phyloP scores from a whole-genome alignment of 2,888 invertebrate species.

The Tigriopus californicus region DNA sequence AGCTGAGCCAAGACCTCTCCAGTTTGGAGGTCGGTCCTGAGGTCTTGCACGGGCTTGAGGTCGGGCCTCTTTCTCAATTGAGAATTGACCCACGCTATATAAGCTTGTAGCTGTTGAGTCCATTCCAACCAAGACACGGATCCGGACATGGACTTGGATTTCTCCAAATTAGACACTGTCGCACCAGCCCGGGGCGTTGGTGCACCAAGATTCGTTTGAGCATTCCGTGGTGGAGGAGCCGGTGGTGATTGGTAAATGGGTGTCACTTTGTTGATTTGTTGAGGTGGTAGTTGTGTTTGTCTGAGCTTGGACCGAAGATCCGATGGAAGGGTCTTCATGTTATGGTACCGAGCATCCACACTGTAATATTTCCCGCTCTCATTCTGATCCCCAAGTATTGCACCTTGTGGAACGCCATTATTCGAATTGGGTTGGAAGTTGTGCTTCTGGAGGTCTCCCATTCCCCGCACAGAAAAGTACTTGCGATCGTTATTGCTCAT shows the following conservation, averaged over 20 bases:
- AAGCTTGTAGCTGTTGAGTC: slow-evolving; percentile 24
- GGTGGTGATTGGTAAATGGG: background rate
- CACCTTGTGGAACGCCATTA: background rate
- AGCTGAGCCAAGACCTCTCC: slow-evolving; percentile 29
- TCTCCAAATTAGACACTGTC: background rate
- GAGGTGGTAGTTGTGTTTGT: background rate
- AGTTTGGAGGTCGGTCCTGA: slow-evolving; percentile 28
- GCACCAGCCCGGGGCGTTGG: background rate
- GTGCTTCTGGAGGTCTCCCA: background rate
- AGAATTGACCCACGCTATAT: slow-evolving; percentile 32
- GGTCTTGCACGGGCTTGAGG: slow-evolving; percentile 27
- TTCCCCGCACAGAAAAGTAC: slow-evolving; percentile 2
- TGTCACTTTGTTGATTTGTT: background rate
- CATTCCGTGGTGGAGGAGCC: background rate
- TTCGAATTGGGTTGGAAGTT: background rate
- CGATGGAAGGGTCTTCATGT: background rate
- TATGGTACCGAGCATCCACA: slow-evolving; percentile 9
- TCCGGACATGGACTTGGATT: background rate
- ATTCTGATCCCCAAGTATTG: background rate
- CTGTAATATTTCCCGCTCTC: background rate
- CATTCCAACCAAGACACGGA: slow-evolving; percentile 22
- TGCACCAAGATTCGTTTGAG: background rate
- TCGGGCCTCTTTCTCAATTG: slow-evolving; percentile 30
- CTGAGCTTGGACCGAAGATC: slow-evolving; percentile 3
- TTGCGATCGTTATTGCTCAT: background rate